phyloP scores from a whole-genome alignment of 2,797 vertebrate species.

The Botia almorhae region DNA sequence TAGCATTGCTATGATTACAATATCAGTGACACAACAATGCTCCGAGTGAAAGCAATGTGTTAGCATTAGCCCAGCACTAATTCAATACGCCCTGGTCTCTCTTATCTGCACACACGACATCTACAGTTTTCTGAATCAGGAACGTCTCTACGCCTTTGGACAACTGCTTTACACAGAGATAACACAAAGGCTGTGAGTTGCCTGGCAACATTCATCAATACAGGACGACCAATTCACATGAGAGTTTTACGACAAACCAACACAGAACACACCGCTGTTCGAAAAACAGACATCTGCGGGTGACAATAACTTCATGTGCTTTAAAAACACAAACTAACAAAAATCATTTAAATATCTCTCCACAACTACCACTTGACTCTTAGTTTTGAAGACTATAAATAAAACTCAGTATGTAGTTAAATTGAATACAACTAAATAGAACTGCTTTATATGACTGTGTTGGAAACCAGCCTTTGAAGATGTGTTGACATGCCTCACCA shows the following conservation, averaged over 20 bases:
- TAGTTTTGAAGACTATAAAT: neutral
- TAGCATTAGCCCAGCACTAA: neutral
- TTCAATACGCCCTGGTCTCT: neutral
- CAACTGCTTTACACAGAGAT: slow-evolving; percentile 8
- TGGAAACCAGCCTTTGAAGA: neutral
- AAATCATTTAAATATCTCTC: neutral
- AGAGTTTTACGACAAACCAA: slow-evolving; percentile 7
- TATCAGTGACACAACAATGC: neutral
- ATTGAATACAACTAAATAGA: neutral
- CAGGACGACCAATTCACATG: slow-evolving; percentile 1
- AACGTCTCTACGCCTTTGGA: neutral
- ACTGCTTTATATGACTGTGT: neutral
- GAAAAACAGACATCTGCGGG: neutral
- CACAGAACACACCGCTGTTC: neutral
- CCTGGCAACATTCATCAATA: slow-evolving; percentile 4
- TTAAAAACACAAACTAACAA: neutral
- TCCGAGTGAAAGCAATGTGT: neutral
- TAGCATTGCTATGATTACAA: neutral
- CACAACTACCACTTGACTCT: neutral
- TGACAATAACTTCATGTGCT: slow-evolving; percentile 33
- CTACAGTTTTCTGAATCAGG: neutral
- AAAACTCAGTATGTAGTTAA: neutral
- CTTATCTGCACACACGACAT: neutral
- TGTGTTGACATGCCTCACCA: slow-evolving; percentile 7
- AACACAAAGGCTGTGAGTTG: neutral